Base-by-base conservation (phyloP, 2,113 vertebrate species). In the Corythoichthys intestinalis region DNA sequence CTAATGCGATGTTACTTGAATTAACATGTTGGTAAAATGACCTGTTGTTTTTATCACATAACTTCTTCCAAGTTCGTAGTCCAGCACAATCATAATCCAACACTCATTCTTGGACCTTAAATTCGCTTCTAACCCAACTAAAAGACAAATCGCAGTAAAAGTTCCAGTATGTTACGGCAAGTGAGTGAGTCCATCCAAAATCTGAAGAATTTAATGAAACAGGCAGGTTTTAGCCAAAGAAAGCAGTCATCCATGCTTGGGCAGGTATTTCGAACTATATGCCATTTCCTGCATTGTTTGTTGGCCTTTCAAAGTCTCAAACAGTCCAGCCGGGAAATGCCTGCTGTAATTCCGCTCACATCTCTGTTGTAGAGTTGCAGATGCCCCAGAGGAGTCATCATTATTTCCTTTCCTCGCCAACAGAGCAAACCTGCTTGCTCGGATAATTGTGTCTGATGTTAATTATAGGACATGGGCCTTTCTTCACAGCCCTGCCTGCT, bases 321-420 rank as follows among this genome's bases (percentile, higher is more conserved):
- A 72, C 13, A 13, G 64, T 72, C 66, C 78, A 58, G 70, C 72
- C 35, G 78, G 88, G 80, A 87, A 86, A 80, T 76, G 71, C 77
- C 79, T 66, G 70, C 78, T 71, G 67, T 67, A 63, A 68, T 66
- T 81, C 69, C 73, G 41, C 81, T 71, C 15, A 37, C 81, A 80
- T 79, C 72, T 83, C 77, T 62, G 46, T 7, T 28, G 65, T 58
- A 0, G 75, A 76, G 63, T 64, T 12, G 66, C 74, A 52, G 62
- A 71, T 74, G 85, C 80, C 89, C 86, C 87, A 44, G 62, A 87
- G 88, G 88, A 86, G 79, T 61, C 82, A 48, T 85, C 83, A 69
- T 63, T 62, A 74, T 74, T 84, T 86, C 85, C 83, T 78, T 68
- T 70, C 80, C 62, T 54, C n/a, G 58, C 79, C 72, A 50, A 28